Evolutionary conservation across 30 jellyfish, hydroid and myxozoan genomes (phyloP), one percentile per base, ranked within the genome.

Genomic region (Sanderia malayensis): DNA sequence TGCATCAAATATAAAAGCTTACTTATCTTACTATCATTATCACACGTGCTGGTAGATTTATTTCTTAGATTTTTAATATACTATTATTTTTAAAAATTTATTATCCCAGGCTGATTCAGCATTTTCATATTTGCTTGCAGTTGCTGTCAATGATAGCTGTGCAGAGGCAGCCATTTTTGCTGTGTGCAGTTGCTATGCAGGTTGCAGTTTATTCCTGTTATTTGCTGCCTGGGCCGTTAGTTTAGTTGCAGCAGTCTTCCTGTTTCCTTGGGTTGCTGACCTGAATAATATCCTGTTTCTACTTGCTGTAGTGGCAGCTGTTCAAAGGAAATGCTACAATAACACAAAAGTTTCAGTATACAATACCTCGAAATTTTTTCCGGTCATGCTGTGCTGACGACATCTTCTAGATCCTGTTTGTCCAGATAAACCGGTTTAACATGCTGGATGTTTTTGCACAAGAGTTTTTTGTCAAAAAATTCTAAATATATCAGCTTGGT

Each of bases 131-230:
- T 67, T 32, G 23, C 34, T 29, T 22, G 11, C 37, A 29, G 24
- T 68, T n/a, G 46, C 1, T 45, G 41, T 37, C 37, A 0, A 34
- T 66, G 24, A 29, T 29, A 31, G 79, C 30, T 46, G 60, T 47
- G 58, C 52, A 37, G 52, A 37, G n/a, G n/a, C 52, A 37, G 67
- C 81, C 47, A 63, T 61, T 69, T 45, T 24, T 61, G 87, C 87
- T 45, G 87, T 76, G 61, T 21, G 80, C 87, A 30, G 87, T 68
- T 61, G 61, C 27, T 46, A 21, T 62, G 79, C 87, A 76, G 44
- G 52, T 13, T 37, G 52, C 13, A 37, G 13, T 37, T 6, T 13
- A 37, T 4, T 37, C 52, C 52, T 37, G 52, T 37, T 37, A 6
- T 37, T 37, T 13, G 52, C 52, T 37, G 52, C 13, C 52, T 37